Evolutionary conservation across 1,140 invertebrate species (phyloP).

Genomic region (Choristoneura fumiferana): DNA sequence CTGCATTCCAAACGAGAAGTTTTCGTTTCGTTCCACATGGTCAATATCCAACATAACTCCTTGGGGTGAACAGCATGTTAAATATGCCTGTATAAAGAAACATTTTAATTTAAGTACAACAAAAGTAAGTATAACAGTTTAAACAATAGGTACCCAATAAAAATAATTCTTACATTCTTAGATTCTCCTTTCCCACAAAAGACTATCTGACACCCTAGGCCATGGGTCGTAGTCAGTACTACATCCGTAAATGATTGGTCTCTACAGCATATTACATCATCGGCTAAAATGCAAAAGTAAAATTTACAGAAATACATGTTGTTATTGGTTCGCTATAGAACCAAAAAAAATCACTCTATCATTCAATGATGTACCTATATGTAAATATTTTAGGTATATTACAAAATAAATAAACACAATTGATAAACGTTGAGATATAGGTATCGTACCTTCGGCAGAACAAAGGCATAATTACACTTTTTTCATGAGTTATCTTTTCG

Average conservation of each 20-base stretch:
- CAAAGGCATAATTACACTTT: no score
- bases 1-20: constrained; percentile 28
- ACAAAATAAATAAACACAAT: no score
- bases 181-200: constrained; percentile 84
- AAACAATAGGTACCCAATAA: no score
- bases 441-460: no score
- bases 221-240: constrained; percentile 80
- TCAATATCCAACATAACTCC: constrained; percentile 24
- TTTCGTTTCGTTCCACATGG: constrained; percentile 27
- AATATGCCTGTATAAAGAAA: constrained; percentile 22
- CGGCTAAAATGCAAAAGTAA: constrained; percentile 53
- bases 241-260: constrained; percentile 85
- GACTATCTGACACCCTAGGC: constrained; percentile 83
- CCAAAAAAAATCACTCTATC: background rate
- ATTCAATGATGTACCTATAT: background rate
- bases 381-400: no score
- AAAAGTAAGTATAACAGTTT: background rate
- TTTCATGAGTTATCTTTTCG: no score
- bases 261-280: constrained; percentile 86
- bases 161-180: background rate
- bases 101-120: background rate
- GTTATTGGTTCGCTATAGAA: background rate
- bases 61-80: constrained; percentile 8
- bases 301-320: no score
- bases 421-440: no score